Evolutionary conservation across 1,140 invertebrate genomes (phyloP).

Genomic region (Drosophila paulistorum): DNA sequence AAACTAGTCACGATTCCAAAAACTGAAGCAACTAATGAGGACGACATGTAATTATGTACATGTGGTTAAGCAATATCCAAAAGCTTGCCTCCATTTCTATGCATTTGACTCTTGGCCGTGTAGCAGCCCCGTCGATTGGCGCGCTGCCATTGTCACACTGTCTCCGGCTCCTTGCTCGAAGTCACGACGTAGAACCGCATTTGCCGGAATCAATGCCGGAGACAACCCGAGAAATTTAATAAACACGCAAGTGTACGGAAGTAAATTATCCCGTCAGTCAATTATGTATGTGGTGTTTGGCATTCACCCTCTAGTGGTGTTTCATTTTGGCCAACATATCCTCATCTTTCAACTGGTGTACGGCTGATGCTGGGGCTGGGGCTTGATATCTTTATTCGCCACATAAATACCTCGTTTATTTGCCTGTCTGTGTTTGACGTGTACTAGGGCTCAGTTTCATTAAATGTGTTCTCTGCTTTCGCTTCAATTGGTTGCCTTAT

Average conservation of each 20-base stretch:
- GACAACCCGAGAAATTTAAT: constrained; percentile 78
- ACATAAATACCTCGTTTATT: constrained; percentile 79
- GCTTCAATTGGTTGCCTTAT: constrained; percentile 77
- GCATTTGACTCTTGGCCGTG: not conserved
- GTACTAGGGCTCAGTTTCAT: constrained; percentile 59
- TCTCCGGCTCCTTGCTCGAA: not conserved
- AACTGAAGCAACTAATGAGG: constrained; percentile 66
- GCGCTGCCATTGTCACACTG: constrained; percentile 25
- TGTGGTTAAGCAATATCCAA: constrained; percentile 67
- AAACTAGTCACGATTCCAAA: constrained; percentile 61
- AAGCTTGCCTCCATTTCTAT: constrained; percentile 20
- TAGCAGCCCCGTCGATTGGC: constrained; percentile 7
- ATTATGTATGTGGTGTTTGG: constrained; percentile 63
- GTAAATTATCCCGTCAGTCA: constrained; percentile 78
- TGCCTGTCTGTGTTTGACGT: constrained; percentile 46
- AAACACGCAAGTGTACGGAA: constrained; percentile 80
- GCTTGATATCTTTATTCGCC: constrained; percentile 51
- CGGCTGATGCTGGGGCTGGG: not conserved
- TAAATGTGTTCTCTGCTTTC: constrained; percentile 57
- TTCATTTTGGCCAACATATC: constrained; percentile 9
- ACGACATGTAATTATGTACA: constrained; percentile 72
- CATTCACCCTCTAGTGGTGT: constrained; percentile 4
- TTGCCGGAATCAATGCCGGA: constrained; percentile 66
- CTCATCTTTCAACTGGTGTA: not conserved
- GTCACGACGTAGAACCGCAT: not conserved